A percentile compares a stretch with the other conserved stretches of the same genome.
phyloP scores from a whole-genome alignment of 35 echinoderm and acorn worm genomes.

The Diadema setosum region DNA sequence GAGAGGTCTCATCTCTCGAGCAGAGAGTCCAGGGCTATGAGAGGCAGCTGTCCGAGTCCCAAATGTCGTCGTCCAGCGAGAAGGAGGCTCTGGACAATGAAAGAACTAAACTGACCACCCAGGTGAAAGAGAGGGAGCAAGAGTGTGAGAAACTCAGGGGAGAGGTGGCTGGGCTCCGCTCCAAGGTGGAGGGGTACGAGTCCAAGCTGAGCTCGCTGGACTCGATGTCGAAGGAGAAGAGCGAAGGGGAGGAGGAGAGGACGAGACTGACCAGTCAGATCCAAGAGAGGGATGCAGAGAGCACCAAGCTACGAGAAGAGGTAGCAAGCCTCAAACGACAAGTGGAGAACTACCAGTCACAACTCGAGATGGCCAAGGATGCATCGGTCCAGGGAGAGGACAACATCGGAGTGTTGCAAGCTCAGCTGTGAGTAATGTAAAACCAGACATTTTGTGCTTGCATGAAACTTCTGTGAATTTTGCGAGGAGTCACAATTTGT shows the following conservation, averaged over 20 bases:
- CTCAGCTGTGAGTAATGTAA: constrained; percentile 65
- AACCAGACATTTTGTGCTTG: too few species aligned
- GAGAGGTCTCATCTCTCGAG: neutral
- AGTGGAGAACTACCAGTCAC: constrained; percentile 64
- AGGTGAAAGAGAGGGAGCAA: neutral
- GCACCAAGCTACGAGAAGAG: constrained; percentile 32
- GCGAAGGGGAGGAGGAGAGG: neutral
- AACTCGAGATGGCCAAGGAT: constrained; percentile 45
- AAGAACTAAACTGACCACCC: neutral
- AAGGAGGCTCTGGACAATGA: neutral
- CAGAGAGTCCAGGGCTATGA: neutral
- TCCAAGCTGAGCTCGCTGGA: neutral
- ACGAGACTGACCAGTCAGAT: neutral
- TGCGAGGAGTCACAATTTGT: too few species aligned
- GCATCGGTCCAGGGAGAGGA: constrained; percentile 51
- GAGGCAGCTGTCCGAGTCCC: neutral
- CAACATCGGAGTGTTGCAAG: constrained; percentile 57
- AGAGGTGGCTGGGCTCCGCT: neutral
- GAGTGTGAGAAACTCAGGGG: neutral
- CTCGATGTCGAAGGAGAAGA: neutral
- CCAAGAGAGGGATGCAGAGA: neutral
- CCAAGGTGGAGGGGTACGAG: neutral
- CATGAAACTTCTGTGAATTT: too few species aligned
- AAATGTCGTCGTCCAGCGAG: neutral
- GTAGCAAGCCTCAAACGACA: constrained; percentile 47